phyloP scores from a whole-genome alignment of 2,113 vertebrate genomes.

The Rhinogobius similis region DNA sequence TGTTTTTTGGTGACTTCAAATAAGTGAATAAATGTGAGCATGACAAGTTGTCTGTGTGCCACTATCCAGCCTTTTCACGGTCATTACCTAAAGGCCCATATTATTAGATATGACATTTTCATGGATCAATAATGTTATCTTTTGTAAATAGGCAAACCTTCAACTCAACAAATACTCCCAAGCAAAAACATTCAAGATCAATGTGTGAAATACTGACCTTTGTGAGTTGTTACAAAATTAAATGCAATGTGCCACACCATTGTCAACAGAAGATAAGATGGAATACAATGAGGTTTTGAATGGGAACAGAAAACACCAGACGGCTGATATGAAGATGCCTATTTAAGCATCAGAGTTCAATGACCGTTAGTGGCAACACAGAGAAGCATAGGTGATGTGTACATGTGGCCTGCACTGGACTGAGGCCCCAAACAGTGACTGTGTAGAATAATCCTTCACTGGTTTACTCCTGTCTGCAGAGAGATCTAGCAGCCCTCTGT shows the following conservation, averaged over 20 bases:
- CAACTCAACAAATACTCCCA: background rate
- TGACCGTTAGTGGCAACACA: conserved; percentile 50
- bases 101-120: background rate
- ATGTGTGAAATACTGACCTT: background rate
- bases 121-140: background rate
- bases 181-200: background rate
- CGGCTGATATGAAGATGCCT: conserved; percentile 27
- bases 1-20: background rate
- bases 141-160: background rate
- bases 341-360: conserved; percentile 47
- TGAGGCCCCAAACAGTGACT: conserved; percentile 60
- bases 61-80: background rate
- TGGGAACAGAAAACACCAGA: conserved; percentile 51
- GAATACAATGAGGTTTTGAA: background rate
- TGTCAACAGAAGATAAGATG: background rate
- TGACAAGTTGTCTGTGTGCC: background rate
- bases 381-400: conserved; percentile 42
- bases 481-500: conserved; percentile 73
- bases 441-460: conserved; percentile 70
- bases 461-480: conserved; percentile 70
- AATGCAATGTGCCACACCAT: background rate
- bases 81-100: background rate
- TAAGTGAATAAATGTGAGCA: background rate
- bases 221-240: background rate
- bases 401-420: conserved; percentile 39